Evolutionary conservation across 2,113 vertebrate genomes (phyloP).

Genomic region (Macquaria australasica): DNA sequence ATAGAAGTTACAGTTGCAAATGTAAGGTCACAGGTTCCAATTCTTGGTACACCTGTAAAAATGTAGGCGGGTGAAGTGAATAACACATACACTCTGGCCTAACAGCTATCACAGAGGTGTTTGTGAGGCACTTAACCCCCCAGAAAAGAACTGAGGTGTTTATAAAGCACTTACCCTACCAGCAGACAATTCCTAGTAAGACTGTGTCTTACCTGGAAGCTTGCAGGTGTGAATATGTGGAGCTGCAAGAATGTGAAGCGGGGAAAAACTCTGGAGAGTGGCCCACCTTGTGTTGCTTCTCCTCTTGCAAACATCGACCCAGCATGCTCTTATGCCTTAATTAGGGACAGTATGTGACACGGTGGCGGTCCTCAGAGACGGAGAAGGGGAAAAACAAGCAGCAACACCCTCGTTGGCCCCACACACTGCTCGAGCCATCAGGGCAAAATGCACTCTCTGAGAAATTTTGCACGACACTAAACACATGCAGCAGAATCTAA

Average conservation of each 20-base stretch:
- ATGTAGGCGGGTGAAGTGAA: constrained; percentile 8
- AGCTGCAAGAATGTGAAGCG: constrained; percentile 36
- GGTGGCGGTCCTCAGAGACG: constrained; percentile 26
- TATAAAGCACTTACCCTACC: constrained; percentile 20
- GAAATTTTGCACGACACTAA: constrained; percentile 1
- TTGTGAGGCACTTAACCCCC: constrained; percentile 23
- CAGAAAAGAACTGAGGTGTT: constrained; percentile 8
- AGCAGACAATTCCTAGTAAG: constrained; percentile 5
- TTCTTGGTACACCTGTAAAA: constrained; percentile 12
- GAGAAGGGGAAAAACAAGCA: neutral
- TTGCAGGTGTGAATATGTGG: constrained; percentile 24
- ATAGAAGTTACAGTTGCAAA: constrained; percentile 6
- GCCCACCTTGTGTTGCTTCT: constrained; percentile 4
- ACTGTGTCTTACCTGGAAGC: constrained; percentile 1
- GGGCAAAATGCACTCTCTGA: constrained; percentile 31
- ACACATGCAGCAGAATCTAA: constrained; percentile 2
- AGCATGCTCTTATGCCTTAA: constrained; percentile 45
- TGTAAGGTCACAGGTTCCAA: constrained; percentile 22
- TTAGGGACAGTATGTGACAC: constrained; percentile 43
- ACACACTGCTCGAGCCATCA: constrained; percentile 2
- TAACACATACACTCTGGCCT: neutral
- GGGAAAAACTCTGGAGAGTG: neutral
- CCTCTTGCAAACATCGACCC: constrained; percentile 34
- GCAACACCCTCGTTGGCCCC: neutral
- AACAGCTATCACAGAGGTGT: constrained; percentile 18